Evolutionary conservation across 1,140 invertebrate genomes (phyloP).

Genomic region (Cherax destructor): DNA sequence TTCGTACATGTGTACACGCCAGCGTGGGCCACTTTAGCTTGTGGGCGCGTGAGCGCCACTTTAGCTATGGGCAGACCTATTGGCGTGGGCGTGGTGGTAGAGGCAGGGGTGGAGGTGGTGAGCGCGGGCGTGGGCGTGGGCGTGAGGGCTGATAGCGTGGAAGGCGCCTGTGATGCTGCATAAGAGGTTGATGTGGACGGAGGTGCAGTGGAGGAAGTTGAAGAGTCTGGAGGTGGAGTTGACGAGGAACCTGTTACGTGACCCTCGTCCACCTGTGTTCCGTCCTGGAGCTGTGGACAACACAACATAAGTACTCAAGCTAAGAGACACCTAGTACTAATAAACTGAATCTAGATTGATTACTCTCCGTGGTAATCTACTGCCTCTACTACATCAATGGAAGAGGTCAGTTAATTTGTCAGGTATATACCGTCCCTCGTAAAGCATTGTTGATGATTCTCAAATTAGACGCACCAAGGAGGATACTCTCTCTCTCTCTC

Average conservation of each 20-base stretch:
- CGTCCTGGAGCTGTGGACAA: constrained; percentile 7
- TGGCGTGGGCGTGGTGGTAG: constrained; percentile 38
- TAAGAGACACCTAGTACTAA: too few relatives aligned
- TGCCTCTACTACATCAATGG: too few relatives aligned
- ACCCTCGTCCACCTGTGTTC: constrained; percentile 28
- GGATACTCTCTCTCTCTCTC: too few relatives aligned
- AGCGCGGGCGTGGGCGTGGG: not conserved
- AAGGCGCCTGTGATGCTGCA: not conserved
- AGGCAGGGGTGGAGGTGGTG: constrained; percentile 2
- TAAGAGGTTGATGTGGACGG: not conserved
- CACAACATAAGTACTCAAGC: not conserved
- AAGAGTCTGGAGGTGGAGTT: not conserved
- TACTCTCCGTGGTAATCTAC: too few relatives aligned
- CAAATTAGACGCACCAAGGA: too few relatives aligned
- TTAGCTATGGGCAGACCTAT: constrained; percentile 54
- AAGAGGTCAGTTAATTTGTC: too few relatives aligned
- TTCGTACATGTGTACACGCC: constrained; percentile 61
- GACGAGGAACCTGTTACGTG: constrained; percentile 9
- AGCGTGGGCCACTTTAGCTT: constrained; percentile 38
- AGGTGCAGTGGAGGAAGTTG: not conserved
- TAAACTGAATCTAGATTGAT: too few relatives aligned
- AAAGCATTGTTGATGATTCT: too few relatives aligned
- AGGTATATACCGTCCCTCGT: too few relatives aligned
- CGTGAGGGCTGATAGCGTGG: not conserved
- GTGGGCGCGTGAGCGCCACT: constrained; percentile 19